Evolutionary conservation across 2,113 vertebrate genomes (phyloP), one percentile per base, ranked within the genome.

Genomic region (Odontophorus gujanensis): DNA sequence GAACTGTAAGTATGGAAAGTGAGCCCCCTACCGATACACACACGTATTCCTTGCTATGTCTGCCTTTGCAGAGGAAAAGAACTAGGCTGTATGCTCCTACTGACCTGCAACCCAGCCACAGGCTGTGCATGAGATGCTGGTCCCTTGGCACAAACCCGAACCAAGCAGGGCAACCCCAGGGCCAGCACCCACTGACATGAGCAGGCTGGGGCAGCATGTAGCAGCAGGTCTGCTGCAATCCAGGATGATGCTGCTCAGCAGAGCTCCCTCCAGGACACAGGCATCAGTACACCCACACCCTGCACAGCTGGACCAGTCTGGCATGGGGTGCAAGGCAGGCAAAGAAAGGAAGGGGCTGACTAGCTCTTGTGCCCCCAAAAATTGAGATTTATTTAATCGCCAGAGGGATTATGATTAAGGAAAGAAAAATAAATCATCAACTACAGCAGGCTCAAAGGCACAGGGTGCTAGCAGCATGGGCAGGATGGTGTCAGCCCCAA

Each of bases 341-440:
- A 59, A 93, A 84, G 51, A 94, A 89, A 95, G 84, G 51, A 94
- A 87, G 85, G 55, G 67, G 38, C 65, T 80, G 87, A 90, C 59
- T 80, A 73, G 0, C 59, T 50, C 81, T 92, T 75, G 50, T 45
- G 81, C 79, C 93, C 91, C 68, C 67, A 74, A 92, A 59, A 95
- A 94, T 30, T 40, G 84, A 95, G 16, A 82, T 96, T 96, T 96
- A 96, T 96, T 96, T 77, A 3, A 73, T 34, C 91, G 82, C 38
- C 87, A 87, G 87, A 87, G 45, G 87, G 47, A 95, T 90, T 47
- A 17, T 87, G 92, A 94, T 96, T 74, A 91, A 84, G 45, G 57
- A 76, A 81, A 94, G 73, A 88, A 77, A 88, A 89, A 25, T 74
- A 81, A 83, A 89, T 79, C 32, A 73, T 82, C 36, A 93, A 92